Percentiles rank a stretch among this genome's conserved stretches.
Conservation (phyloP, 2,113 vertebrate genomes). For the Eulemur macaco region DNA sequence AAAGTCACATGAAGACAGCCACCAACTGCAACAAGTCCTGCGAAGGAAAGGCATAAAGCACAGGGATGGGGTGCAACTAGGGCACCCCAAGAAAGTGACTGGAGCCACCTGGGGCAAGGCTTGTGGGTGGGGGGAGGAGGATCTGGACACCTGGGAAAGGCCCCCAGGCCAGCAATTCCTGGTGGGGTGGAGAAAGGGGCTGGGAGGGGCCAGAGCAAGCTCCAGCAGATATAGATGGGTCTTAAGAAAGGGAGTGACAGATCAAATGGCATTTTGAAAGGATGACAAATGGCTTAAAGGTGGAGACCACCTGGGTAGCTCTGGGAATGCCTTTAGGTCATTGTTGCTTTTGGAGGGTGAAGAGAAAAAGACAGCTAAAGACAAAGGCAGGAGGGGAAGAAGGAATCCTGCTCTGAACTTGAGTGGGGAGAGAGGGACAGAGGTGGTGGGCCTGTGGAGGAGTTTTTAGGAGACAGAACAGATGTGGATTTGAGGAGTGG, state of each 20-base stretch:
- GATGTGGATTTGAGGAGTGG: background rate
- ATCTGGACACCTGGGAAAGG: background rate
- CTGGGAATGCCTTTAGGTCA: background rate
- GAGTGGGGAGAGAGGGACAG: background rate
- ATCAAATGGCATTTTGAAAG: background rate
- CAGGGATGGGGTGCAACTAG: background rate
- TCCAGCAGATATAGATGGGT: too few species aligned
- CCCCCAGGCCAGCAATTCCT: background rate
- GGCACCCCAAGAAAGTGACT: background rate
- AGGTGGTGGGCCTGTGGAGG: background rate
- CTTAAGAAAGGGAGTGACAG: background rate
- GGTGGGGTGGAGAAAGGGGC: background rate
- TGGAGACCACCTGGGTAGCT: background rate
- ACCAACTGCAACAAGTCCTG: background rate
- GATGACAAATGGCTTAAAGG: background rate
- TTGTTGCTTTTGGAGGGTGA: too few species aligned
- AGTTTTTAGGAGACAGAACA: background rate
- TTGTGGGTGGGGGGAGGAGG: background rate
- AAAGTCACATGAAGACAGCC: background rate
- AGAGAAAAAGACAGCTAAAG: too few species aligned
- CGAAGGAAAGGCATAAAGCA: background rate
- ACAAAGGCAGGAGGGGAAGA: fast-evolving
- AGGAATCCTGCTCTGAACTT: background rate
- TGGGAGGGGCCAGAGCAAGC: background rate
- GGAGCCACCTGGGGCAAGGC: too few species aligned